Evolutionary conservation across 2,113 vertebrate genomes (phyloP).

Genomic region (Salvelinus namaycush): DNA sequence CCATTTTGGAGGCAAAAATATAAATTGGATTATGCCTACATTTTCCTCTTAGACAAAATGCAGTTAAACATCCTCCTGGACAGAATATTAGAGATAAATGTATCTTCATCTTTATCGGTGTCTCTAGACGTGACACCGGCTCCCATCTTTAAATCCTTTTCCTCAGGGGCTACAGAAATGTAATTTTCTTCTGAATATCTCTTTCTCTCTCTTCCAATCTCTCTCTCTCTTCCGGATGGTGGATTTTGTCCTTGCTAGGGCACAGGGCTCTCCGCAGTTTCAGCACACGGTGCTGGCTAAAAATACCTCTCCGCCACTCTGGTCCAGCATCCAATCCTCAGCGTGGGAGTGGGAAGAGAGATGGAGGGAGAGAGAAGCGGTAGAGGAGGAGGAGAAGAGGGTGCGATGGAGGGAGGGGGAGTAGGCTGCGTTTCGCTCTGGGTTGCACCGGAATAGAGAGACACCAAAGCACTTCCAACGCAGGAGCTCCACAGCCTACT

Average conservation of each 20-base stretch:
- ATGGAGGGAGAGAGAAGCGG: neutral
- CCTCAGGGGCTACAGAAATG: constrained; percentile 9
- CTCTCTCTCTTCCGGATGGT: constrained; percentile 17
- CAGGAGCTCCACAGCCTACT: neutral
- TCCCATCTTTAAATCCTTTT: constrained; percentile 1
- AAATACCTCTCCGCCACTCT: constrained; percentile 41
- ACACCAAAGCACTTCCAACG: neutral
- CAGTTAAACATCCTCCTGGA: neutral
- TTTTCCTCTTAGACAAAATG: neutral
- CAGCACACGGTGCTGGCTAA: constrained; percentile 37
- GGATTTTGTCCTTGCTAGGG: constrained; percentile 42
- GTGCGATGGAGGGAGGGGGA: neutral
- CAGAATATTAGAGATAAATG: constrained; percentile 1
- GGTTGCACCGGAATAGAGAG: neutral
- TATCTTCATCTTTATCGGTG: constrained; percentile 6
- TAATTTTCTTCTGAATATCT: neutral
- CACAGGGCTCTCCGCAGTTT: constrained; percentile 39
- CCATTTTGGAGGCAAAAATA: too few species aligned
- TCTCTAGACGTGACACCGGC: neutral
- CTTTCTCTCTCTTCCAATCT: neutral
- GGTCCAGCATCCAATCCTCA: constrained; percentile 37
- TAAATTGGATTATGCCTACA: neutral
- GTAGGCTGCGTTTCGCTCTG: neutral
- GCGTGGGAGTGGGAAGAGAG: constrained; percentile 27
- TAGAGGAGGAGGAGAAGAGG: constrained; percentile 2